Percentiles rank a stretch among this genome's conserved stretches.
These are phyloP conservation scores for Seriola aureovittata DNA, from an alignment of 2,113 vertebrate species.

Conservation along the genomic window DNA sequence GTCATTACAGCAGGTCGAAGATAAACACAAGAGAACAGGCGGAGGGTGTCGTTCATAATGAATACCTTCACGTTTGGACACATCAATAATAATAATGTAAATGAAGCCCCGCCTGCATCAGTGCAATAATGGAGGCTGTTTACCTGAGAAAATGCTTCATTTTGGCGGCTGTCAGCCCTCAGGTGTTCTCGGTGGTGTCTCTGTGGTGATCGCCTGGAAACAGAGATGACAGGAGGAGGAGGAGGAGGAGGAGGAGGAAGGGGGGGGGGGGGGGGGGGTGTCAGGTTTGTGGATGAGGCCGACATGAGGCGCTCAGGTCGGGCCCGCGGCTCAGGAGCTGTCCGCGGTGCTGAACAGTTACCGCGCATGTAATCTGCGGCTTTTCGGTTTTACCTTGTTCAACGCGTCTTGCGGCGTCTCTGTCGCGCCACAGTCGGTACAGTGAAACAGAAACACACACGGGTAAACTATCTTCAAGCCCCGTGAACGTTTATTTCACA, in stretches of 20 bases:
- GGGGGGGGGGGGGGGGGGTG: not conserved
- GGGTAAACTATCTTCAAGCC: rapidly evolving
- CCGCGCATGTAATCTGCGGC: not conserved
- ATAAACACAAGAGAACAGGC: not conserved
- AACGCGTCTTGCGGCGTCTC: not conserved
- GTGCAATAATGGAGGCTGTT: constrained; percentile 6
- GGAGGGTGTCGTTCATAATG: not conserved
- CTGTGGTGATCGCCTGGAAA: constrained; percentile 42
- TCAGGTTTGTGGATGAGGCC: constrained; percentile 11
- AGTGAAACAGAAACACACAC: not conserved
- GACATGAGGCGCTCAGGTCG: not conserved
- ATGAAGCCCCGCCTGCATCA: not conserved
- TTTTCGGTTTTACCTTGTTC: not conserved
- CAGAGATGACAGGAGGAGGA: not conserved
- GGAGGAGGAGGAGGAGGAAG: not conserved
- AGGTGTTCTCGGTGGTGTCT: constrained; percentile 20
- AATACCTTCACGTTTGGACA: constrained; percentile 24
- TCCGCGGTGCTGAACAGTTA: constrained; percentile 65
- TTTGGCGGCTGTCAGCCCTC: constrained; percentile 46
- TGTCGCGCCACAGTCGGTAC: not conserved
- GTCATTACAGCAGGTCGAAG: not conserved
- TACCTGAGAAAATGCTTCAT: constrained; percentile 89
- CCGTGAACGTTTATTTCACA: rapidly evolving
- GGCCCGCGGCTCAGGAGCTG: constrained; percentile 59
- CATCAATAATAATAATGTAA: not conserved